Conservation (phyloP, 1,140 invertebrate species). For the Anastrepha ludens region DNA sequence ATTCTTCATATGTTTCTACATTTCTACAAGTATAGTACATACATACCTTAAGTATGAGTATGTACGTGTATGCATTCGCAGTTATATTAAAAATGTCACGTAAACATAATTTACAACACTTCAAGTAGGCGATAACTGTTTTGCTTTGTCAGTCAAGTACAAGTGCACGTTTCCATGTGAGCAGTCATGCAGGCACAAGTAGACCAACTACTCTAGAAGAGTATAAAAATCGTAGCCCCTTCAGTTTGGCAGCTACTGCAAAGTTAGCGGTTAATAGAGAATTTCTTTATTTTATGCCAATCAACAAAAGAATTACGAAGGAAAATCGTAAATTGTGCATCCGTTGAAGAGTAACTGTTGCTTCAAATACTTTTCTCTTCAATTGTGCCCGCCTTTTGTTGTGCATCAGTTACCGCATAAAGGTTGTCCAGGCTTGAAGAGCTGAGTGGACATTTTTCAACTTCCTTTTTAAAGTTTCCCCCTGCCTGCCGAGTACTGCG, state of each 20-base stretch:
- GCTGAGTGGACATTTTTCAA: background rate
- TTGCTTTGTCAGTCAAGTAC: background rate
- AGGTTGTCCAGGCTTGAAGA: background rate
- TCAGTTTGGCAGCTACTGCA: background rate
- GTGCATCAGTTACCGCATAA: background rate
- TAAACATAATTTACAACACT: slow-evolving; percentile 45
- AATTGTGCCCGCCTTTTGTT: background rate
- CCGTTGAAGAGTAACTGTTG: background rate
- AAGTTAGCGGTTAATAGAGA: background rate
- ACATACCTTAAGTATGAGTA: background rate
- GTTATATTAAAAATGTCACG: background rate
- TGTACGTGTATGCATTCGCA: background rate
- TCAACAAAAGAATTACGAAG: background rate
- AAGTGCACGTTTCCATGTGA: background rate
- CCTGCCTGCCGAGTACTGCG: background rate
- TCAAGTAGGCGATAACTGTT: background rate
- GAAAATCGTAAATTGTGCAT: background rate
- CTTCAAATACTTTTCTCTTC: background rate
- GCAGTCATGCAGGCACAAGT: slow-evolving; percentile 11
- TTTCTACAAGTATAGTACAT: too few species aligned
- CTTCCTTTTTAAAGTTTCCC: background rate
- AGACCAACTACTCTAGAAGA: background rate
- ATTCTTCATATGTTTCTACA: too few species aligned
- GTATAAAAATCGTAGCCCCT: background rate
- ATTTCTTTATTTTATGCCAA: slow-evolving; percentile 3